Percentiles rank a stretch among this genome's conserved stretches.
Evolutionary conservation across 64 coral and sea anemone genomes (phyloP).

Genomic region (Actinia tenebrosa): DNA sequence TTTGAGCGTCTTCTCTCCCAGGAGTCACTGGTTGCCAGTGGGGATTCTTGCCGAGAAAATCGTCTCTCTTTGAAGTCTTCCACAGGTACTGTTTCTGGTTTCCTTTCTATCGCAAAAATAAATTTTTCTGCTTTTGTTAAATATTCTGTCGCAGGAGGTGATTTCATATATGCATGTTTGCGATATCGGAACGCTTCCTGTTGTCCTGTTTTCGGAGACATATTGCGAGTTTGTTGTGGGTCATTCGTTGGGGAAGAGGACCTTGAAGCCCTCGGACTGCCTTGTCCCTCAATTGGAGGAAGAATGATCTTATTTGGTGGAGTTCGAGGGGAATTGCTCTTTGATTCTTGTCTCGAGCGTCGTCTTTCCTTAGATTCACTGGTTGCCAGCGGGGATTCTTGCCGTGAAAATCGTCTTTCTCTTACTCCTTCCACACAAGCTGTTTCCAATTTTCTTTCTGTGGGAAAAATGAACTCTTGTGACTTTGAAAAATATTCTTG

Average conservation of each 20-base stretch:
- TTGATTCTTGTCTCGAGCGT: not conserved
- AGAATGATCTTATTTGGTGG: not conserved
- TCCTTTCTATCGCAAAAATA: not conserved
- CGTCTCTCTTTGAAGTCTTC: not conserved
- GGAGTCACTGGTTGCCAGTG: not conserved
- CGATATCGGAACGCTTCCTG: not conserved
- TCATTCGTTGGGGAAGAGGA: not conserved
- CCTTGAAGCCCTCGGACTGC: not conserved
- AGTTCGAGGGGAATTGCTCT: not conserved
- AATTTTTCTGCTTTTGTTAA: not conserved
- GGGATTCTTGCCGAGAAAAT: not conserved
- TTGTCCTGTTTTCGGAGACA: not conserved
- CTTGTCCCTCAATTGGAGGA: constrained; percentile 4
- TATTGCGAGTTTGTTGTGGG: not conserved
- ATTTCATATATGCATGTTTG: not conserved
- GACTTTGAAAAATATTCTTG: not conserved
- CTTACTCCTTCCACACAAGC: no score
- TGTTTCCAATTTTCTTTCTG: not conserved
- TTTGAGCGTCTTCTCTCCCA: not conserved
- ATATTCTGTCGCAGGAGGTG: not conserved
- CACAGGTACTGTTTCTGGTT: not conserved
- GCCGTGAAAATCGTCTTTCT: not conserved
- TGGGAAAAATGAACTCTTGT: not conserved
- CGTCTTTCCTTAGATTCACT: not conserved
- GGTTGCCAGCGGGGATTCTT: not conserved